A percentile compares a stretch with the other conserved stretches of the same genome.
phyloP scores from a whole-genome alignment of 2,888 invertebrate species.

The Heteromurus nitidus region DNA sequence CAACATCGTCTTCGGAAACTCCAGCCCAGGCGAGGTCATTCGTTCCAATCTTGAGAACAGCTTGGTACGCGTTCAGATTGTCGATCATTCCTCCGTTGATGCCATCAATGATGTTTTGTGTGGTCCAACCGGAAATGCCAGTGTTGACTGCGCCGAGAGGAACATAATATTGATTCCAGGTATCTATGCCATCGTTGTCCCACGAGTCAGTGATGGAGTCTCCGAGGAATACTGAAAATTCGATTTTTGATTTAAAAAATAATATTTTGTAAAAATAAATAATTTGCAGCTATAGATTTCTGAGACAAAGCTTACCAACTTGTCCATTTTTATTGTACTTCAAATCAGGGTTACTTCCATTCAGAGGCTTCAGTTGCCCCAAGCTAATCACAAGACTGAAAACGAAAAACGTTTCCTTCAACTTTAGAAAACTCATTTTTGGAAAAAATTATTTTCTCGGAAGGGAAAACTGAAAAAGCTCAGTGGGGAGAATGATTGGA shows the following conservation, averaged over 20 bases:
- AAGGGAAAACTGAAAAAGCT: too few relatives aligned
- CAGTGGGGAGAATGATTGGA: too few relatives aligned
- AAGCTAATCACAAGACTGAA: neutral
- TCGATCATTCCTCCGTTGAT: constrained; percentile 38
- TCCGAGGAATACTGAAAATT: constrained; percentile 47
- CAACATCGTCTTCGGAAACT: neutral
- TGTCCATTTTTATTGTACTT: constrained; percentile 13
- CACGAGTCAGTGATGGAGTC: constrained; percentile 61
- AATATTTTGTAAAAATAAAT: too few relatives aligned
- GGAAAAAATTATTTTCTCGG: too few relatives aligned
- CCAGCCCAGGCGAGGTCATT: constrained; percentile 48
- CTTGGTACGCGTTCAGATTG: constrained; percentile 35
- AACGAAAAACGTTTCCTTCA: constrained; percentile 16
- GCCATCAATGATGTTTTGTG: constrained; percentile 33
- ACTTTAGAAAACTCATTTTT: neutral
- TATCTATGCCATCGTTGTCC: neutral
- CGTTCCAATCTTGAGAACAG: constrained; percentile 55
- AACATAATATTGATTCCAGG: constrained; percentile 43
- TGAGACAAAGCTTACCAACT: neutral
- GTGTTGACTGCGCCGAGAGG: constrained; percentile 39
- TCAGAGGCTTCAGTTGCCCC: constrained; percentile 1
- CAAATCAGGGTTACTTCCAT: neutral
- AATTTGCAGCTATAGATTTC: neutral
- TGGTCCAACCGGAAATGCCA: constrained; percentile 22
- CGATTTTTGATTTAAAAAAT: too few relatives aligned